Percentiles rank a stretch among this genome's conserved stretches.
Conservation (phyloP, 1,140 invertebrate species). For the Drosophila pallidifrons region DNA sequence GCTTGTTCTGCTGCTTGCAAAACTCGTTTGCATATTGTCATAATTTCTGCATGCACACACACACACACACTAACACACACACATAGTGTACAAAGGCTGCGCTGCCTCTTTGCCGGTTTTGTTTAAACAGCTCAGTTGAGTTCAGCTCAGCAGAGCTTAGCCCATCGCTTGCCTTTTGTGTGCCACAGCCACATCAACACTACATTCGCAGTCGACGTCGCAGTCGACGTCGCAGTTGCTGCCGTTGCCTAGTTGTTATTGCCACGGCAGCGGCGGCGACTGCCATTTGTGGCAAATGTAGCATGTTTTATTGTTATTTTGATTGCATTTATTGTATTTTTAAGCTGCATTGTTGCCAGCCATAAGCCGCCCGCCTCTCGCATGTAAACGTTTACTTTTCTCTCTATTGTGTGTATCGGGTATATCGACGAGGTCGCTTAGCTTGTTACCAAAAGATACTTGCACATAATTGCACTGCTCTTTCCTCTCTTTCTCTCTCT, state of each 20-base stretch:
- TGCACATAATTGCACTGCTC: not conserved
- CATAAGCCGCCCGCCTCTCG: conserved; percentile 63
- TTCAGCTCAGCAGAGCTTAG: conserved; percentile 16
- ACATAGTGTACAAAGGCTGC: conserved; percentile 7
- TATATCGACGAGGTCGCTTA: not conserved
- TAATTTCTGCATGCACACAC: conserved; percentile 65
- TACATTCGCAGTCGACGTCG: not conserved
- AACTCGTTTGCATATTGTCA: conserved; percentile 84
- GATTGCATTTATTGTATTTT: conserved; percentile 84
- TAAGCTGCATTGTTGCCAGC: conserved; percentile 80
- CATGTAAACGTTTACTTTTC: conserved; percentile 46
- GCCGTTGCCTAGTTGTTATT: conserved; percentile 48
- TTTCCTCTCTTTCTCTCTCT: too few species aligned
- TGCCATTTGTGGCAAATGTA: conserved; percentile 76
- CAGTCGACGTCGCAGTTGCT: not conserved
- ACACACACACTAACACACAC: conserved; percentile 28
- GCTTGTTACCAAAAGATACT: not conserved
- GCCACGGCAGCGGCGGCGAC: conserved; percentile 32
- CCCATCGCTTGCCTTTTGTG: conserved; percentile 50
- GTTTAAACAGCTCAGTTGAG: conserved; percentile 65
- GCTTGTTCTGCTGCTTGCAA: conserved; percentile 67
- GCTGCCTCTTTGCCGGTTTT: conserved; percentile 39
- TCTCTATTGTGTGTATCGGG: conserved; percentile 3
- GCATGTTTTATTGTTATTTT: conserved; percentile 85
- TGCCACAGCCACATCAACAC: not conserved